phyloP scores from a whole-genome alignment of 2,797 vertebrate genomes.

The Notolepis coatsorum region DNA sequence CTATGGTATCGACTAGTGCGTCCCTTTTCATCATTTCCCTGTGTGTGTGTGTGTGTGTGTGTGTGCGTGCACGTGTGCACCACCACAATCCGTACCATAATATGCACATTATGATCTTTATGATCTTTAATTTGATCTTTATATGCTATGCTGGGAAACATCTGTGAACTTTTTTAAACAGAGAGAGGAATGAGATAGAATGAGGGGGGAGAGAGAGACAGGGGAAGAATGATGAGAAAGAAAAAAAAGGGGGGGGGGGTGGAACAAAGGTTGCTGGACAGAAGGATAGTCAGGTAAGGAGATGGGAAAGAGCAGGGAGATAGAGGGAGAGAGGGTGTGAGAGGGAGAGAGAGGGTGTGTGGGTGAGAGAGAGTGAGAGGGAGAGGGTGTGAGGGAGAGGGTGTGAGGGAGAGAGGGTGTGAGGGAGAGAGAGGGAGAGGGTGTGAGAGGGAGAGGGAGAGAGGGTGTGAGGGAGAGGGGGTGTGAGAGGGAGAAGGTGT shows the following conservation, averaged over 20 bases:
- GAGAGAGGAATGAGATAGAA: too few relatives aligned
- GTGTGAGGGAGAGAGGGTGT: slow-evolving; percentile 43
- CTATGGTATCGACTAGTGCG: neutral
- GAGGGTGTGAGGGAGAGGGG: slow-evolving; percentile 16
- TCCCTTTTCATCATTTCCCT: too few relatives aligned
- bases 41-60: slow-evolving; percentile 43
- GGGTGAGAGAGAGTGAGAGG: too few relatives aligned
- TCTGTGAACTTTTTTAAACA: too few relatives aligned
- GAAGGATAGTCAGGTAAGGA: slow-evolving; percentile 5
- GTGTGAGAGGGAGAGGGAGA: slow-evolving; percentile 32
- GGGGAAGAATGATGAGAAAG: slow-evolving; percentile 30
- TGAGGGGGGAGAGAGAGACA: slow-evolving; percentile 48
- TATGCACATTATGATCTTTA: too few relatives aligned
- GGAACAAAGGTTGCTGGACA: slow-evolving; percentile 5
- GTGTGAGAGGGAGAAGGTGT: slow-evolving; percentile 21
- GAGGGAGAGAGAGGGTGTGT: slow-evolving; percentile 14
- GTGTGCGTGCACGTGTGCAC: slow-evolving; percentile 49
- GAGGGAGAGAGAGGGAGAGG: too few relatives aligned
- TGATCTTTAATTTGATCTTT: too few relatives aligned
- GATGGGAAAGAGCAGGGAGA: neutral
- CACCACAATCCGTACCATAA: slow-evolving; percentile 50
- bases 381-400: slow-evolving; percentile 19
- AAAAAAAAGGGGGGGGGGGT: slow-evolving; percentile 8
- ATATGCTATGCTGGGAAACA: slow-evolving; percentile 62
- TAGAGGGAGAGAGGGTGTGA: neutral